phyloP scores from a whole-genome alignment of 2,797 vertebrate genomes.

The Pipistrellus pipistrellus region DNA sequence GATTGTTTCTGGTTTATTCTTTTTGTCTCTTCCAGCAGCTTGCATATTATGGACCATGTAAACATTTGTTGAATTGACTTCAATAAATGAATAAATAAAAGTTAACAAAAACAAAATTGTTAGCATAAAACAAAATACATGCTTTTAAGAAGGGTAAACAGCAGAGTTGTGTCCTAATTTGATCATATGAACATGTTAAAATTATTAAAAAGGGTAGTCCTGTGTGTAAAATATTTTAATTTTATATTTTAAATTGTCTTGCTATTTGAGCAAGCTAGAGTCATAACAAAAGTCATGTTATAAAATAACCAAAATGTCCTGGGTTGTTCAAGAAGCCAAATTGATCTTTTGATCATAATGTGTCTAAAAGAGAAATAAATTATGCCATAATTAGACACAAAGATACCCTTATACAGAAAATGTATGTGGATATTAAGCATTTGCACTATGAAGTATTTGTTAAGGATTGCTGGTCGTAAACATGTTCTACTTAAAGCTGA shows the following conservation, averaged over 20 bases:
- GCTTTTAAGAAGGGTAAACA: neutral
- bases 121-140: neutral
- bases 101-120: conserved; percentile 12
- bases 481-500: conserved; percentile 68
- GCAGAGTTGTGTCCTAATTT: neutral
- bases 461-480: conserved; percentile 72
- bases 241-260: neutral
- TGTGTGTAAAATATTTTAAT: neutral
- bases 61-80: neutral
- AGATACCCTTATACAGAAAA: conserved; percentile 55
- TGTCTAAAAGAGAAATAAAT: conserved; percentile 50
- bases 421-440: conserved; percentile 50
- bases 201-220: neutral
- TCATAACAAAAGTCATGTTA: neutral
- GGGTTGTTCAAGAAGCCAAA: neutral
- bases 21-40: neutral
- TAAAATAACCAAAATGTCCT: conserved; percentile 9
- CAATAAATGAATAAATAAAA: neutral
- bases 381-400: conserved; percentile 63
- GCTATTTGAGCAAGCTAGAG: neutral
- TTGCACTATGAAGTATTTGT: conserved; percentile 50
- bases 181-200: neutral
- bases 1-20: neutral
- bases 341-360: conserved; percentile 42
- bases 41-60: neutral